Conservation (phyloP, 1,140 invertebrate genomes). For the Nasonia longicornis region DNA sequence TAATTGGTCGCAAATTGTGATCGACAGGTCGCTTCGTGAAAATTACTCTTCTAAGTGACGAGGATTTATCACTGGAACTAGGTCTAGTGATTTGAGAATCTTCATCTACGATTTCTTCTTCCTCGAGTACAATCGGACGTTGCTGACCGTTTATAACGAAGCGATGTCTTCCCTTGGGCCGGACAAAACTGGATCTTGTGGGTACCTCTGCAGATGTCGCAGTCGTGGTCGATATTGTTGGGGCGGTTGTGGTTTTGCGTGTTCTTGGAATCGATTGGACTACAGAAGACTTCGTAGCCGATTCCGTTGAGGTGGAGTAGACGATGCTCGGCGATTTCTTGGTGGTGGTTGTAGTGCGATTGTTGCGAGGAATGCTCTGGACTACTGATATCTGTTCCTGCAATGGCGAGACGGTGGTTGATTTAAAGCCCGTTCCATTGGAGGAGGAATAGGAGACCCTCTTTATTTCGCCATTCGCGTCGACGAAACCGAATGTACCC, state of each 20-base stretch:
- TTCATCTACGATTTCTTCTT: conserved; percentile 57
- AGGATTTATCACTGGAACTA: conserved; percentile 56
- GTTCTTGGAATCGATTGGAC: conserved; percentile 74
- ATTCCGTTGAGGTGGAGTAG: conserved; percentile 66
- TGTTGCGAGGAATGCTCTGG: conserved; percentile 66
- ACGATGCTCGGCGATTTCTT: conserved; percentile 62
- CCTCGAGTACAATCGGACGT: conserved; percentile 57
- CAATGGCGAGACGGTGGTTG: conserved; percentile 65
- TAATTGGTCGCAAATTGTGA: conserved; percentile 60
- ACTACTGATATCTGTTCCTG: conserved; percentile 69
- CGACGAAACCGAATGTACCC: conserved; percentile 88
- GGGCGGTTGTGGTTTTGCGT: conserved; percentile 61
- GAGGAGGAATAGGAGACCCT: conserved; percentile 83
- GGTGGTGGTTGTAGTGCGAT: conserved; percentile 59
- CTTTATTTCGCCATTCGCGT: conserved; percentile 84
- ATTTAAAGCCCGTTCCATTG: conserved; percentile 71
- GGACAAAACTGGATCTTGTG: conserved; percentile 53
- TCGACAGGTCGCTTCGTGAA: conserved; percentile 67
- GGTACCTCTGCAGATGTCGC: conserved; percentile 57
- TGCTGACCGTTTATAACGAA: conserved; percentile 66
- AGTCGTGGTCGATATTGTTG: conserved; percentile 54
- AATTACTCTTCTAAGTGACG: conserved; percentile 60
- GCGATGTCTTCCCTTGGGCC: conserved; percentile 57
- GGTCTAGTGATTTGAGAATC: conserved; percentile 65
- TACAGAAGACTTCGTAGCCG: conserved; percentile 70